Evolutionary conservation across 2,113 vertebrate species (phyloP), one percentile per base, ranked within the genome.

Genomic region (Sander lucioperca): DNA sequence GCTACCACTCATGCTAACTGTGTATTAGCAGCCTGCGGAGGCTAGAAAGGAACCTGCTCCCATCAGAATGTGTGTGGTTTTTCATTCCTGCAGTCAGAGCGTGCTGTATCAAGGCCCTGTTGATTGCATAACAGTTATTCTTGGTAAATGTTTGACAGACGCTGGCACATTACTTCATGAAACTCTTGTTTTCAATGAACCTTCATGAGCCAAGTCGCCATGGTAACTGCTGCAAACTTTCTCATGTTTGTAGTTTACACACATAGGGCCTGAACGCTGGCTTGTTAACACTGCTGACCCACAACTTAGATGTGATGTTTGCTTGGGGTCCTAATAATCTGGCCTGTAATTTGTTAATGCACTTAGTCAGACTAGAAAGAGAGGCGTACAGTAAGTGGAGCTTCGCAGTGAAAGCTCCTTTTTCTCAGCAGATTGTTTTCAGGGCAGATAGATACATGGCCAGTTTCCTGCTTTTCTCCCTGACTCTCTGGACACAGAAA

Each of bases 201-300:
- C 76, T 54, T 84, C 45, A 21, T 74, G 25, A 87, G 85, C 43
- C 84, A 77, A 62, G 89, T 93, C 51, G 45, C 84, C 85, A 92
- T 94, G 87, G 93, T 54, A 93, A 94, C 88, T 48, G 80, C 79
- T 81, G 68, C 88, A 94, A 94, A 91, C 79, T 30, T 87, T 89
- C 6, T 72, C 63, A 21, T 86, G 71, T 91, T 91, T 78, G 68
- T 80, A 77, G 79, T 92, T 82, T 86, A 69, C 79, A 74, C 33
- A 59, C 39, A 21, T 48, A 61, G 65, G 48, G 51, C 50, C 53
- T 74, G 64, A 82, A 84, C 50, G 66, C 27, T 1, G 33, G 58
- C 74, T 84, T 53, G 63, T 85, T 78, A 77, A 79, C 39, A 10
- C 53, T 43, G 58, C 45, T 10, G 54, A 66, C 64, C 57, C 64